Conservation (phyloP, 1,140 invertebrate genomes). For the Belonocnema kinseyi region DNA sequence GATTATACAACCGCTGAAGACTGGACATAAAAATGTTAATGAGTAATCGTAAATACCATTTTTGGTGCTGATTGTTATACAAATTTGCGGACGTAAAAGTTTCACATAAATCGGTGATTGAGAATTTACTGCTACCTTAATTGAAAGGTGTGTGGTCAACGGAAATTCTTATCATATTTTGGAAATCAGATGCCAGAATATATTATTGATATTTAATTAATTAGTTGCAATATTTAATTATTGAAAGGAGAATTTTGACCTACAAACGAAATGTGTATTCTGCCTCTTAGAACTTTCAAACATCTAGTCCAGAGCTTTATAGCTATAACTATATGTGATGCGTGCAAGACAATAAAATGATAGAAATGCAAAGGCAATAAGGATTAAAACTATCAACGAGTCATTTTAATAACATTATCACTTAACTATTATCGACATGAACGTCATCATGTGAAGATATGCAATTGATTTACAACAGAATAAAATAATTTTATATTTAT, state of each 20-base stretch:
- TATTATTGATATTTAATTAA: too few relatives aligned
- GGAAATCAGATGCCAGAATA: too few relatives aligned
- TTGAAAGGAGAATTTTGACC: too few relatives aligned
- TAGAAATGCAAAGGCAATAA: not conserved
- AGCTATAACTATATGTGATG: too few relatives aligned
- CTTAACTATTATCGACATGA: not conserved
- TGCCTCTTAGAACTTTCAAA: too few relatives aligned
- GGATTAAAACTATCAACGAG: not conserved
- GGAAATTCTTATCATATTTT: not conserved
- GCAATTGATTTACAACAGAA: not conserved
- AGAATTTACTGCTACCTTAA: conserved; percentile 4
- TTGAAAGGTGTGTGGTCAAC: not conserved
- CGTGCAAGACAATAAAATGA: too few relatives aligned
- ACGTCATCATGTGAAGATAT: not conserved
- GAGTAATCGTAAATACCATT: conserved; percentile 29
- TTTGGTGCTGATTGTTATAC: conserved; percentile 21
- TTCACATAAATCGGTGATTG: conserved; percentile 22
- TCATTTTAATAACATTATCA: conserved; percentile 6
- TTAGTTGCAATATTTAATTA: too few relatives aligned
- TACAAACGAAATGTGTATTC: too few relatives aligned
- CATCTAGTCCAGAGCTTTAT: too few relatives aligned
- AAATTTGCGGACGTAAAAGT: conserved; percentile 14
- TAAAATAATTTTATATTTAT: conserved; percentile 5
- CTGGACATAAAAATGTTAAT: conserved; percentile 16
- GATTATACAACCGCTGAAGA: not conserved